phyloP scores from a whole-genome alignment of 2,888 invertebrate species.

The Germaria angustata region DNA sequence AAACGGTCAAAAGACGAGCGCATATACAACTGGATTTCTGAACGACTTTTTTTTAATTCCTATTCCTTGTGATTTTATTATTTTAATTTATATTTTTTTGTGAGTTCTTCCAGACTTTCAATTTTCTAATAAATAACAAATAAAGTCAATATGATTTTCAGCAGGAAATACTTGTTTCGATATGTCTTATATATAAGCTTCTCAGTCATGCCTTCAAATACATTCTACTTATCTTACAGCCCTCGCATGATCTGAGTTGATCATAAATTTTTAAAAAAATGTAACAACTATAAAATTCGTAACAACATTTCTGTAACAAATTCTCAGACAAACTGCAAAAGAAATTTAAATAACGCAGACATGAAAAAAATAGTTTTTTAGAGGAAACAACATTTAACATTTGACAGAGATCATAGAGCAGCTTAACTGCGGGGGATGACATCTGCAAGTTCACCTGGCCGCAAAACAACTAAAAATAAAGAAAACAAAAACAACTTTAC shows the following conservation, averaged over 20 bases:
- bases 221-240: constrained; percentile 1
- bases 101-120: too few species aligned
- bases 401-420: constrained; percentile 66
- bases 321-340: constrained; percentile 53
- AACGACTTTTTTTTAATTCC: too few species aligned
- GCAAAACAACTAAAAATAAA: constrained; percentile 32
- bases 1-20: too few species aligned
- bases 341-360: constrained; percentile 29
- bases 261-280: constrained; percentile 37
- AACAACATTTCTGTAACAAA: constrained; percentile 65
- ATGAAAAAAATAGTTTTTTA: constrained; percentile 29
- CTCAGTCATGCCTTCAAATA: too few species aligned
- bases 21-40: too few species aligned
- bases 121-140: too few species aligned
- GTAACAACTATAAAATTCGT: constrained; percentile 53
- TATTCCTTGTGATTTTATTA: too few species aligned
- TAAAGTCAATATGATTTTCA: too few species aligned
- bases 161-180: too few species aligned
- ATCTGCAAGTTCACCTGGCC: constrained; percentile 67
- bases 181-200: too few species aligned
- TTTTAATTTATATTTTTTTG: too few species aligned
- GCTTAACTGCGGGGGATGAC: constrained; percentile 68
- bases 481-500: constrained; percentile 13
- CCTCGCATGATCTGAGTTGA: constrained; percentile 27
- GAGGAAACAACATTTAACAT: constrained; percentile 64